phyloP scores from a whole-genome alignment of 2,113 vertebrate species.

The Natator depressus region DNA sequence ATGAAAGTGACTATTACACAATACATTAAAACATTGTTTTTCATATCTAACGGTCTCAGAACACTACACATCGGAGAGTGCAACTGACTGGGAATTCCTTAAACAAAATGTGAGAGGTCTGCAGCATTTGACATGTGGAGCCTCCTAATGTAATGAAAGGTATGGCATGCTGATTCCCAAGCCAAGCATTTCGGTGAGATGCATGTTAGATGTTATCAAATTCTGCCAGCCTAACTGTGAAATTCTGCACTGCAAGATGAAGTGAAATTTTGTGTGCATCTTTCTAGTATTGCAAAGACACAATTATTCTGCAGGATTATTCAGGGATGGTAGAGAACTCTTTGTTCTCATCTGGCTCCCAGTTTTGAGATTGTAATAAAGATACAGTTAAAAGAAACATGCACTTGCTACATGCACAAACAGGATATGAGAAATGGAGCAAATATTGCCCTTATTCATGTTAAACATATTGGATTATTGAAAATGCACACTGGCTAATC shows the following conservation, averaged over 20 bases:
- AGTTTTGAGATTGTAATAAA: conserved; percentile 38
- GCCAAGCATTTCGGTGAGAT: neutral
- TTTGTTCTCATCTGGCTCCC: conserved; percentile 3
- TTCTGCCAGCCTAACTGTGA: neutral
- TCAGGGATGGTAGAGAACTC: neutral
- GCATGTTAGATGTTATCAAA: neutral
- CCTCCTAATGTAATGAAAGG: neutral
- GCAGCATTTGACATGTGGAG: neutral
- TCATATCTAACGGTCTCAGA: neutral
- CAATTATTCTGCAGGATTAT: neutral
- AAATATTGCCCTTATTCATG: neutral
- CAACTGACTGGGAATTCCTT: neutral
- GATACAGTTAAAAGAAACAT: neutral
- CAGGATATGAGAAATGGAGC: conserved; percentile 24
- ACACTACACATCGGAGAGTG: neutral
- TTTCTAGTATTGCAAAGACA: neutral
- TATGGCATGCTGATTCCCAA: neutral
- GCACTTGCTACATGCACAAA: neutral
- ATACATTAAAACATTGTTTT: neutral
- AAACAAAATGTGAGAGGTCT: fast-evolving
- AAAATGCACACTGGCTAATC: neutral
- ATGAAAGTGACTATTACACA: neutral
- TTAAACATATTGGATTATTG: neutral
- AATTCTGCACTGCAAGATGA: neutral
- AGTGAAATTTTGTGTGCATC: neutral